Base-by-base conservation (phyloP, 2,888 invertebrate genomes). In the Choristoneura rosaceana region DNA sequence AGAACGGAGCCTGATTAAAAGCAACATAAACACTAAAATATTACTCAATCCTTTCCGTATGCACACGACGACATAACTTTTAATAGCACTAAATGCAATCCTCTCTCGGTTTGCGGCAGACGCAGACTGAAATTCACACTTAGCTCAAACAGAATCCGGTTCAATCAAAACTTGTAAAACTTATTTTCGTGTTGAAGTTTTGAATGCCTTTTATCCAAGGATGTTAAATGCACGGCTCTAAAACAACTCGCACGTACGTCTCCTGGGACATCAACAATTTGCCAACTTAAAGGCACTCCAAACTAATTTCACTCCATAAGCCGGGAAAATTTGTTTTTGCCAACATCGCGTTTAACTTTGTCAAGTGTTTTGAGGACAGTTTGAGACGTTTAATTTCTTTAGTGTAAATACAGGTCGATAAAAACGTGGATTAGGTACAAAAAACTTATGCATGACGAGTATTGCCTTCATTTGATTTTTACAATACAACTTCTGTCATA, bases 281-380 rank as follows among this genome's bases (percentile, higher is more conserved):
- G 79, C 82, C 70, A 81, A 85, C 82, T 84, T 76, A 73, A 75
- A 81, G 84, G 80, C 82, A 80, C 84, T 87, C 82, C 76, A 84
- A 88, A 88, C 87, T 87, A 88, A 87, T 87, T 88, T 87, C 82
- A 80, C 80, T 82, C 78, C 78, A 80, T 83, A 85, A 83, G 82
- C 81, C 82, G 76, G 75, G 76, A 76, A 77, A 77, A 77, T 79
- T 80, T 76, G 79, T 67, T 61, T 75, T 73, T 47, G 71, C 68
- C 64, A 65, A 76, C 73, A 69, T 69, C 71, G 69, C 75, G 67
- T 71, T 73, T 60, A 73, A 73, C 43, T 69, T 73, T 43, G 63
- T 69, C 15, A 58, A 71, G 33, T 60, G 66, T 69, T 67, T 70
- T 71, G 45, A 62, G 47, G 67, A 62, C 38, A 41, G 60, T 25